Evolutionary conservation across 1,140 invertebrate genomes (phyloP), one percentile per base, ranked within the genome.

Genomic region (Drosophila bifasciata): DNA sequence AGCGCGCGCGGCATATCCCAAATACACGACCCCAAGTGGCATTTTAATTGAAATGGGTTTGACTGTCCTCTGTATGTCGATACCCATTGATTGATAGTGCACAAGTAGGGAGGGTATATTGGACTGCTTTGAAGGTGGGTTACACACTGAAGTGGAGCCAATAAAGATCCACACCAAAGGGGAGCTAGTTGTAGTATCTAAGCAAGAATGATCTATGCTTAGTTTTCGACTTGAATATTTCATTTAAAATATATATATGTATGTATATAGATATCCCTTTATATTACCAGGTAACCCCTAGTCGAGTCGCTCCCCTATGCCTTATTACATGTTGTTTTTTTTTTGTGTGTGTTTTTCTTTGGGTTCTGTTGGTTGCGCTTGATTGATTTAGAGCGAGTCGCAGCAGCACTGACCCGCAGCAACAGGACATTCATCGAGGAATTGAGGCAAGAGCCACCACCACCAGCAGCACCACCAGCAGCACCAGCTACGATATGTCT

Each of bases 21-120:
- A n/a, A n/a, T 61, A 59, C 67, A 59, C 73, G 67, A 60, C 41
- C 56, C 40, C 51, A 23, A 61, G 58, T 71, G 71, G 85, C 58
- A 84, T 89, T 88, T 89, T 85, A 89, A 89, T 89, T 89, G 79
- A 84, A 88, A 79, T 89, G 68, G 68, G 67, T 63, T 70, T 84
- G 45, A 15, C 17, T 32, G 11, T 13, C n/a, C n/a, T n/a, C 13
- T 0, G 21, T 23, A 19, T 3, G 1, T 11, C 32, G 32, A 13
- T 36, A 36, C 32, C 32, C 11, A 1, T 3, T 13, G 11, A 3
- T 36, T 4, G 32, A 8, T 3, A 28, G 28, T 3, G 0, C 8
- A 28, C 28, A 5, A 32, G n/a, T n/a, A n/a, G n/a, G n/a, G n/a
- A n/a, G 45, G 25, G 63, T 44, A 32, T 66, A 51, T 44, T 3